These are phyloP conservation scores for Paralvinella palmiformis DNA, from an alignment of 1,140 invertebrate species.

Conservation along the genomic window DNA sequence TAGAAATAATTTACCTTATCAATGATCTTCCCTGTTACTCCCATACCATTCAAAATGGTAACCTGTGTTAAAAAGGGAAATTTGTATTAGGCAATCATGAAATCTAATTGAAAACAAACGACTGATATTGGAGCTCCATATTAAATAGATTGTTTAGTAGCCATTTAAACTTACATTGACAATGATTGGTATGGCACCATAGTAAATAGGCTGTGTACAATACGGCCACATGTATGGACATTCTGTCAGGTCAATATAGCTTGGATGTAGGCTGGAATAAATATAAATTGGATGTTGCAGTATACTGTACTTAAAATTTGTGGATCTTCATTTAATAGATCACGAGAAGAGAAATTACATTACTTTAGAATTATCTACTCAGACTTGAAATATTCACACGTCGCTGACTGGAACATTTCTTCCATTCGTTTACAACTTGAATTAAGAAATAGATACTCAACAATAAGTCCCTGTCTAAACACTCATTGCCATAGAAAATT, in stretches of 20 bases:
- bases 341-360: no score
- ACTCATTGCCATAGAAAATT: no score
- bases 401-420: no score
- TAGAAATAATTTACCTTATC: slow-evolving; percentile 36
- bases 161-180: slow-evolving; percentile 78
- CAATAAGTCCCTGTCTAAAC: no score
- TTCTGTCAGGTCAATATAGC: slow-evolving; percentile 87
- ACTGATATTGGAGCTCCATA: neutral
- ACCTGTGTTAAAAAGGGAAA: slow-evolving; percentile 23
- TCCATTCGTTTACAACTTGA: no score
- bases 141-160: no score
- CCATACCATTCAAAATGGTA: slow-evolving; percentile 60
- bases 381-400: no score
- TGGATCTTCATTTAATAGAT: no score
- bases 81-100: neutral
- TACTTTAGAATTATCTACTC: no score
- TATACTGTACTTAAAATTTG: no score
- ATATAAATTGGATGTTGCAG: no score
- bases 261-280: slow-evolving; percentile 42
- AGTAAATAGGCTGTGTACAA: slow-evolving; percentile 89
- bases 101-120: neutral
- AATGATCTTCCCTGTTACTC: slow-evolving; percentile 72
- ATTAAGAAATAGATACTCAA: no score
- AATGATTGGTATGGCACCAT: slow-evolving; percentile 77
- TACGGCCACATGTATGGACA: slow-evolving; percentile 98